Percentiles rank a stretch among this genome's conserved stretches.
Evolutionary conservation across 1,140 invertebrate species (phyloP).

Genomic region (Caerostris darwini): DNA sequence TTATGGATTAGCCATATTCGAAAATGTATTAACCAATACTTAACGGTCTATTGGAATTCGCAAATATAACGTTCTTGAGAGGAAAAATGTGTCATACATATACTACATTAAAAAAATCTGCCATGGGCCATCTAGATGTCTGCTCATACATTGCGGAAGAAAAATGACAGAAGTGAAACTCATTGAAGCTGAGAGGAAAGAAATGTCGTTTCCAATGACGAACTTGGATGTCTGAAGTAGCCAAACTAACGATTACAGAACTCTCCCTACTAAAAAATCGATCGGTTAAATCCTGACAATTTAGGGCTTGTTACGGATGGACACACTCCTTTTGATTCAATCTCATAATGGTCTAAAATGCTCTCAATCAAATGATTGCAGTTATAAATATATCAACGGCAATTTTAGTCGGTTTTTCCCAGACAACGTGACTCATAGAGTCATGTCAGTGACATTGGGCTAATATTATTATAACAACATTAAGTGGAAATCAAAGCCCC

Average conservation of each 20-base stretch:
- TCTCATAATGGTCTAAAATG: constrained; percentile 58
- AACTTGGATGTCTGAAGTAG: neutral
- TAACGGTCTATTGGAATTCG: too few species aligned
- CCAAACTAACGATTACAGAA: neutral
- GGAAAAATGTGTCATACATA: too few species aligned
- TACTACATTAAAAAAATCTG: neutral
- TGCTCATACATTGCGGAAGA: neutral
- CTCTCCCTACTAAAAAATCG: constrained; percentile 28
- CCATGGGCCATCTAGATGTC: neutral
- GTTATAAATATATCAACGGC: constrained; percentile 55
- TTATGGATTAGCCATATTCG: too few species aligned
- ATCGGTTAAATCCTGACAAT: constrained; percentile 17
- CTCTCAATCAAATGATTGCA: constrained; percentile 27
- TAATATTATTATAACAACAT: neutral
- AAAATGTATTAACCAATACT: too few species aligned
- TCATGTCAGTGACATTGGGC: neutral
- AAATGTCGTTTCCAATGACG: constrained; percentile 17
- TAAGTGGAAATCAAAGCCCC: neutral
- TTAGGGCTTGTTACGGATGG: constrained; percentile 27
- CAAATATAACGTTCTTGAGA: too few species aligned
- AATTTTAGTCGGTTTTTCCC: neutral
- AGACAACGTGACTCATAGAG: neutral
- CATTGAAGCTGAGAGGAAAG: neutral
- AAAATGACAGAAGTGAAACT: neutral
- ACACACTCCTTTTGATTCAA: constrained; percentile 51